phyloP scores from a whole-genome alignment of 2,888 invertebrate species.

The Rhodophaea formosa region DNA sequence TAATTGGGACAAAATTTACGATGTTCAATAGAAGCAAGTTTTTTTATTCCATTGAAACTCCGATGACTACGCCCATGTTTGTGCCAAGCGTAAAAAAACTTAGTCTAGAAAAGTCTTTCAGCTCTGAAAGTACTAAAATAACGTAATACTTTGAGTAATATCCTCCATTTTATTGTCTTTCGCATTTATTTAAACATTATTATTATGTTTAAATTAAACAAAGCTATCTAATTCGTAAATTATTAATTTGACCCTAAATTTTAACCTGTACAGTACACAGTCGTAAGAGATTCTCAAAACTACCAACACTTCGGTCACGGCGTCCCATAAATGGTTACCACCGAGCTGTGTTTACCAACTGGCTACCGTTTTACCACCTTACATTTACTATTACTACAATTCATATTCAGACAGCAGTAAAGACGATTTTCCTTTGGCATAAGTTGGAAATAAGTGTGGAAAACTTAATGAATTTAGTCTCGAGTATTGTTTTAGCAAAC shows the following conservation, averaged over 20 bases:
- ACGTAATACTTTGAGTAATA: too few relatives aligned
- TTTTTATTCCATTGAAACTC: too few relatives aligned
- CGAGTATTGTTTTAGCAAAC: constrained; percentile 16
- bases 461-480: not conserved
- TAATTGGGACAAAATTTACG: too few relatives aligned
- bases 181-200: too few relatives aligned
- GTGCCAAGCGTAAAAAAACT: too few relatives aligned
- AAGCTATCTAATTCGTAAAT: not conserved
- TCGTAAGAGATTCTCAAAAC: not conserved
- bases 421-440: not conserved
- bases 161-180: too few relatives aligned
- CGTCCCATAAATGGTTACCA: constrained; percentile 1
- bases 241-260: not conserved
- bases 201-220: too few relatives aligned
- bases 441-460: not conserved
- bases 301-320: not conserved
- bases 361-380: not conserved
- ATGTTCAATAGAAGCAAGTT: too few relatives aligned
- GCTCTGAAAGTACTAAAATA: too few relatives aligned
- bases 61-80: too few relatives aligned
- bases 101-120: too few relatives aligned
- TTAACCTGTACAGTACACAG: not conserved
- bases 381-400: not conserved
- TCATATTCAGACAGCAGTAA: not conserved
- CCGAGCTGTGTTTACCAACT: not conserved